Base-by-base conservation (phyloP, 2,888 invertebrate species). In the Sympetrum striolatum region DNA sequence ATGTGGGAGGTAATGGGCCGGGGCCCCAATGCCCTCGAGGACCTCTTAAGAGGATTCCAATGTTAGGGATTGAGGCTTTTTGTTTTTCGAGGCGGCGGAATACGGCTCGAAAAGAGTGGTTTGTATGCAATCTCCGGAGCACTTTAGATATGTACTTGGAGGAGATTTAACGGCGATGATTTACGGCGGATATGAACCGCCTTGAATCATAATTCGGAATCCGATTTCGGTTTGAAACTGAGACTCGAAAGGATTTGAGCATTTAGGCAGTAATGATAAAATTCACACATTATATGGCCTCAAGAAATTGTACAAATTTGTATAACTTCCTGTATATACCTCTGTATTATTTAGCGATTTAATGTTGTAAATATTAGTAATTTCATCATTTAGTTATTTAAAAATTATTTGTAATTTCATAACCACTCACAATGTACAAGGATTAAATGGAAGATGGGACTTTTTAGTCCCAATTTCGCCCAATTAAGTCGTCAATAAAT, bases 11-110 rank as follows among this genome's bases (percentile, higher is more conserved):
- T 60, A 82, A 82, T 82, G 18, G 82, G 35, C 31, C 35, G 58
- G 25, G 82, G 6, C 18, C 10, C 44, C 44, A 44, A 44, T 44
- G 44, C 44, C 44, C 86, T 60, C 37, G 60, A 86, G 86, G 86
- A 37, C 37, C 60, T 60, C 86, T 86, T 82, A 37, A 86, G 86
- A 86, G 39, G 60, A 86, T 60, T 86, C 86, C 60, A 37, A 60
- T 37, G 86, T 37, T 58, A 58, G 35, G 82, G 58, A 80, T 58
- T 60, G 73, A 73, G 73, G 22, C 60, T 60, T 60, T 37, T 60
- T n/a, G 86, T 82, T 58, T 82, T 58, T 58, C 37, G 37, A 60
- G 8, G 58, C 3, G n/a, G 58, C 14, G 73, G 25, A 73, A 73
- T 8, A 64, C 5, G 64, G 64, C 53, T 37, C 14, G 86, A n/a